These are phyloP conservation scores for Orycteropus afer DNA, from an alignment of 2,113 vertebrate species.

Conservation along the genomic window DNA sequence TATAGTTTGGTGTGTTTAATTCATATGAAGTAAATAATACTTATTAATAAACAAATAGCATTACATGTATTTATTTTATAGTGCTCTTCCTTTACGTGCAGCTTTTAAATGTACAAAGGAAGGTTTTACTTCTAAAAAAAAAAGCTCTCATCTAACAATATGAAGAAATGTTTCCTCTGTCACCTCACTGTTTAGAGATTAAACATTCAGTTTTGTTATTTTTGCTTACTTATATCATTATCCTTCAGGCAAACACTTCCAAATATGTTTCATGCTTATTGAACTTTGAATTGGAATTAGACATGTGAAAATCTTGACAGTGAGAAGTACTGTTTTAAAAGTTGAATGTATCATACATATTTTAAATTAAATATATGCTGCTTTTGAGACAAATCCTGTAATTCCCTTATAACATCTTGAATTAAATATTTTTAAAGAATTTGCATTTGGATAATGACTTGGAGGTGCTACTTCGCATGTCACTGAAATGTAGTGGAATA, in stretches of 20 bases:
- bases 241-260: neutral
- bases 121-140: conserved; percentile 22
- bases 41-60: conserved; percentile 46
- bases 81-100: neutral
- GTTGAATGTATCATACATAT: neutral
- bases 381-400: neutral
- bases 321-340: neutral
- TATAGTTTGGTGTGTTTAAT: conserved; percentile 36
- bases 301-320: neutral
- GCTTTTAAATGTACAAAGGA: neutral
- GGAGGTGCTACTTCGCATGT: neutral
- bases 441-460: neutral
- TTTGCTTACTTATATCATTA: conserved; percentile 32
- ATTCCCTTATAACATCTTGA: conserved; percentile 6
- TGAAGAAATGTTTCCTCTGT: neutral
- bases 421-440: neutral
- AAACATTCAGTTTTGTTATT: neutral
- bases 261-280: conserved; percentile 24
- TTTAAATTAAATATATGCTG: neutral
- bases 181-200: neutral
- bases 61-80: conserved; percentile 29
- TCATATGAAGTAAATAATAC: conserved; percentile 49
- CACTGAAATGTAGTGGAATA: neutral
- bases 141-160: neutral
- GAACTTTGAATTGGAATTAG: conserved; percentile 26